Evolutionary conservation across 2,888 invertebrate genomes (phyloP).

Genomic region (Podotricha telesiphe): DNA sequence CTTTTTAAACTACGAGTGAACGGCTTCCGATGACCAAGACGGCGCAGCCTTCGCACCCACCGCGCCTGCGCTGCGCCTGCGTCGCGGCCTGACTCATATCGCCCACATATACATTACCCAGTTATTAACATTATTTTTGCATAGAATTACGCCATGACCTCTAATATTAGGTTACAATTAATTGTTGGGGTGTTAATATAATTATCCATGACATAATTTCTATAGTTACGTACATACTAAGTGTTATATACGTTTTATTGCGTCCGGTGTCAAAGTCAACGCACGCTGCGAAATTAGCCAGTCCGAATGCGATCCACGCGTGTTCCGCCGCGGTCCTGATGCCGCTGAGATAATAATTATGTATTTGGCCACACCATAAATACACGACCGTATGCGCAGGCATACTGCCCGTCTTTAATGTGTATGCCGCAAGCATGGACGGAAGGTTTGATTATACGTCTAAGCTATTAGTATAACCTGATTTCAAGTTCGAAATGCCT

Average conservation of each 20-base stretch:
- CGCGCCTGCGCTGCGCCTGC: constrained; percentile 20
- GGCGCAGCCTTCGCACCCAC: constrained; percentile 70
- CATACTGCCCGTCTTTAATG: constrained; percentile 22
- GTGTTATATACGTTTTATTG: constrained; percentile 52
- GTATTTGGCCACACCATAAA: constrained; percentile 37
- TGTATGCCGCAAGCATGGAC: constrained; percentile 28
- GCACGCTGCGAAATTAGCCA: constrained; percentile 72
- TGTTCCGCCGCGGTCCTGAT: constrained; percentile 43
- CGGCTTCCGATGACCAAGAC: constrained; percentile 69
- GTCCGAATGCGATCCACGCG: constrained; percentile 71
- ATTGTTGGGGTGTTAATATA: constrained; percentile 41
- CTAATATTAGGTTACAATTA: constrained; percentile 51
- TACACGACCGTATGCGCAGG: constrained; percentile 24
- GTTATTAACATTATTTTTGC: constrained; percentile 67
- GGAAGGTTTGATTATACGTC: constrained; percentile 26
- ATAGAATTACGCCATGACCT: constrained; percentile 67
- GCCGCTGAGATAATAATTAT: constrained; percentile 48
- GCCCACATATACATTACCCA: constrained; percentile 63
- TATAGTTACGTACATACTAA: constrained; percentile 20
- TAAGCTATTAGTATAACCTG: constrained; percentile 18
- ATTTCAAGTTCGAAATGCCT: constrained; percentile 2
- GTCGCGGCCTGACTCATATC: constrained; percentile 66
- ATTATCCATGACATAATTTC: constrained; percentile 48
- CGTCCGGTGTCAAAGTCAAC: constrained; percentile 74
- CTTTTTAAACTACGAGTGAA: constrained; percentile 46